Evolutionary conservation across 2,888 invertebrate species (phyloP).

Genomic region (Axea sp.): DNA sequence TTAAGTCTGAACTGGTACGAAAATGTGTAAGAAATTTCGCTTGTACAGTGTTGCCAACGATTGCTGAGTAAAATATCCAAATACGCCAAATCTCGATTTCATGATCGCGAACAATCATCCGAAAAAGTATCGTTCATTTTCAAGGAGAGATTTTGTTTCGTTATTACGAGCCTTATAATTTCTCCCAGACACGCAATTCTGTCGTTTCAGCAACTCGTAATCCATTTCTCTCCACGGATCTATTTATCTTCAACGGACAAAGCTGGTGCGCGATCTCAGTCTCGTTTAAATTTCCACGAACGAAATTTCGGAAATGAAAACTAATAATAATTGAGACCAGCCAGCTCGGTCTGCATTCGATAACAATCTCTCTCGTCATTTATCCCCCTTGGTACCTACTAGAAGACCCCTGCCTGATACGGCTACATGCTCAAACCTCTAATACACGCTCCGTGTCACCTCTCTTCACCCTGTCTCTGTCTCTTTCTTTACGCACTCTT

Average conservation of each 20-base stretch:
- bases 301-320: conserved; percentile 19
- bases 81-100: no score
- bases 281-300: conserved; percentile 4
- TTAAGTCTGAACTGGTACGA: no score
- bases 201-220: conserved; percentile 36
- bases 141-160: not conserved
- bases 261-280: conserved; percentile 36
- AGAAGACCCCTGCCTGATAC: conserved; percentile 49
- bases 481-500: not conserved
- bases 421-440: conserved; percentile 55
- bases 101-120: no score
- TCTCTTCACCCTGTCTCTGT: conserved; percentile 26
- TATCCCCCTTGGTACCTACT: conserved; percentile 47
- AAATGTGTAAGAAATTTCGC: no score
- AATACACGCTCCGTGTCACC: conserved; percentile 45
- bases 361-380: conserved; percentile 25
- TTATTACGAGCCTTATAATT: conserved; percentile 7
- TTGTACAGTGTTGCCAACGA: no score
- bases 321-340: conserved; percentile 24
- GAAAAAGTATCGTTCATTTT: no score
- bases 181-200: conserved; percentile 12
- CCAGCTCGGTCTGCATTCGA: conserved; percentile 52
- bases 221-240: conserved; percentile 51
- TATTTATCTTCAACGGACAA: conserved; percentile 46
- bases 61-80: no score